A percentile compares a stretch with the other conserved stretches of the same genome.
These are phyloP conservation scores for Drosophila azteca DNA, from an alignment of 1,140 invertebrate species.

Conservation along the genomic window DNA sequence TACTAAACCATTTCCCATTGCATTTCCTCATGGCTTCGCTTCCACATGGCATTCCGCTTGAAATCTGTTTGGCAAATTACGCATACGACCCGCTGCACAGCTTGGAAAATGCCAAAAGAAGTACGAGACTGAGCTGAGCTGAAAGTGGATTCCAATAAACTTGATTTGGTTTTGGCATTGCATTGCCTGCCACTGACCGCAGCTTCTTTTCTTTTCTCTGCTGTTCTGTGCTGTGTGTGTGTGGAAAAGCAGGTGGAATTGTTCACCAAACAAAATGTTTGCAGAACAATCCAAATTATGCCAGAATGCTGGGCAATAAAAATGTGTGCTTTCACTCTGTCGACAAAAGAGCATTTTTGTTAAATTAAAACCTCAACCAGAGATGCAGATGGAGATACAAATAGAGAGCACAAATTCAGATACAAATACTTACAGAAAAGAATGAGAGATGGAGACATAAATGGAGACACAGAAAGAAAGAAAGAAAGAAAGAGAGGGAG, in stretches of 20 bases:
- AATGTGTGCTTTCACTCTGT: slow-evolving; percentile 22
- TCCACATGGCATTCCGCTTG: too few species aligned
- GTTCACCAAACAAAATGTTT: slow-evolving; percentile 2
- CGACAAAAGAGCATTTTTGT: slow-evolving; percentile 45
- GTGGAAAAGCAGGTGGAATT: neutral
- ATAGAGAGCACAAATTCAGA: too few species aligned
- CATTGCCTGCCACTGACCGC: slow-evolving; percentile 16
- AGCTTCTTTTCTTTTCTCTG: neutral
- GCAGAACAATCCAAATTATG: slow-evolving; percentile 45
- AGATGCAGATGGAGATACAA: neutral
- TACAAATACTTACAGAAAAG: neutral
- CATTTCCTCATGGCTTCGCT: neutral
- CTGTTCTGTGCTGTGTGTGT: too few species aligned
- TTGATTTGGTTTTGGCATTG: slow-evolving; percentile 1
- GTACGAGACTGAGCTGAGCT: neutral
- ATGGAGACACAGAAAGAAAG: slow-evolving; percentile 3
- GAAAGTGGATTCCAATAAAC: slow-evolving; percentile 7
- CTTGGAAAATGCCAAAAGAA: too few species aligned
- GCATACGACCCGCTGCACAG: too few species aligned
- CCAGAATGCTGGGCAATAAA: slow-evolving; percentile 33
- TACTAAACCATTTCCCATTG: neutral
- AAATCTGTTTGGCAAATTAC: too few species aligned
- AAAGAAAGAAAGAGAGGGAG: slow-evolving; percentile 16
- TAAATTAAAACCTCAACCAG: slow-evolving; percentile 50
- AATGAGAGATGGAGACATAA: slow-evolving; percentile 2